Percentiles rank a stretch among this genome's conserved stretches.
phyloP scores from a whole-genome alignment of 2,797 vertebrate genomes.

The Zonotrichia albicollis region DNA sequence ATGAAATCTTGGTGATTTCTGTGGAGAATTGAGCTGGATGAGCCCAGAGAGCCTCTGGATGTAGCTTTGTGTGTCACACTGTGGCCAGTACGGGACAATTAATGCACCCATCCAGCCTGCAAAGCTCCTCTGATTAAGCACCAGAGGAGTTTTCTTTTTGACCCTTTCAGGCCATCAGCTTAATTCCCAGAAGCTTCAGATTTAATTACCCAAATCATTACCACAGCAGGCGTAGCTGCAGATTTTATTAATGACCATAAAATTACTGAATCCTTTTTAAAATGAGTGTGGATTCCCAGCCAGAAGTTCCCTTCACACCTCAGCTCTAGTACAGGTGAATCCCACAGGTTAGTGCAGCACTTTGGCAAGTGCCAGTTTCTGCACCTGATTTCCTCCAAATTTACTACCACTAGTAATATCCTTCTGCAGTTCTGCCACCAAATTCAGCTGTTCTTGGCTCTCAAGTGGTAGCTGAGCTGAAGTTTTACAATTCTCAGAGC shows the following conservation, averaged over 20 bases:
- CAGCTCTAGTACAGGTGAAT: background rate
- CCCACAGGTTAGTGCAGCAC: background rate
- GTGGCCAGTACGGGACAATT: background rate
- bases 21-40: background rate
- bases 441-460: background rate
- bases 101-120: background rate
- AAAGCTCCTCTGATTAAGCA: slow-evolving; percentile 38
- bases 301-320: background rate
- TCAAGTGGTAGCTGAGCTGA: background rate
- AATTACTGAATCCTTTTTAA: slow-evolving; percentile 7
- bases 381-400: background rate
- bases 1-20: background rate
- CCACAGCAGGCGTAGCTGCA: slow-evolving; percentile 27
- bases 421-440: background rate
- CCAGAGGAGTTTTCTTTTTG: slow-evolving; percentile 25
- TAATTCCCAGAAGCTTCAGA: slow-evolving; percentile 59
- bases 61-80: background rate
- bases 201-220: slow-evolving; percentile 66
- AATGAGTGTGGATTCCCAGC: background rate
- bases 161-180: slow-evolving; percentile 55
- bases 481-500: background rate
- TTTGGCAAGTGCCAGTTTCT: background rate
- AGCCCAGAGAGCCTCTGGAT: background rate
- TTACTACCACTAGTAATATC: background rate
- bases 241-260: slow-evolving; percentile 54